Base-by-base conservation (phyloP, 2,797 vertebrate species). In the Rhyacichthys aspro region DNA sequence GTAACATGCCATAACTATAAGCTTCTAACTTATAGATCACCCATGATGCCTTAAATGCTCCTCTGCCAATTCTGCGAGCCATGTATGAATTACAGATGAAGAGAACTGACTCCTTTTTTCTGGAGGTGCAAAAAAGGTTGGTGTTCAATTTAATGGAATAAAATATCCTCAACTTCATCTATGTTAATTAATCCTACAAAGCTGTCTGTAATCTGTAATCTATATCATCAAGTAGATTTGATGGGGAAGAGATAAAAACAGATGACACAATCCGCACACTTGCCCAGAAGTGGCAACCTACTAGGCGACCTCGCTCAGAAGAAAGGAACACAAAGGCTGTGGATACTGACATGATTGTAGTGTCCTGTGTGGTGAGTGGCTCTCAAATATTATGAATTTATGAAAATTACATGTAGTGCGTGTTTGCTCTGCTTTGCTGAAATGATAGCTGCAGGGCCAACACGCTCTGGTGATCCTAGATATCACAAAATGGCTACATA, bases 1-100 rank as follows among this genome's bases (percentile, higher is more conserved):
- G 11, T 12, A 12, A 23, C 42, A 43, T 14, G 1, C 37, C 5
- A 11, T 33, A 12, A 33, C 43, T 7, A 45, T 0, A 47, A 17
- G 2, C 50, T 3, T 1, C 0, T 15, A 1, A 11, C 7, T 81
- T 67, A 32, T 72, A 99, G 97, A 96, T 98, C 89, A 96, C 96
- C 43, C 96, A 98, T 0, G 95, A 99, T 88, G 95, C 95, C 47
- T 95, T 98, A 65, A 97, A 97, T 5, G 95, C 95, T 15, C 97
- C 97, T 48, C 89, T 99, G 67, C 96, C 96, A 73, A 95, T 99
- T 45, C 91, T 99, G 67, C 91, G 97, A 67, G 96, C 97, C 63
- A 95, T 99, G 91, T 98, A 96, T 11, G 98, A 99, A 72, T 47
- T 98, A 70, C 96, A 98, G 73, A 97, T 98, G 96, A 98, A 98